Base-by-base conservation (phyloP, 2,113 vertebrate species). In the Trachemys scripta region DNA sequence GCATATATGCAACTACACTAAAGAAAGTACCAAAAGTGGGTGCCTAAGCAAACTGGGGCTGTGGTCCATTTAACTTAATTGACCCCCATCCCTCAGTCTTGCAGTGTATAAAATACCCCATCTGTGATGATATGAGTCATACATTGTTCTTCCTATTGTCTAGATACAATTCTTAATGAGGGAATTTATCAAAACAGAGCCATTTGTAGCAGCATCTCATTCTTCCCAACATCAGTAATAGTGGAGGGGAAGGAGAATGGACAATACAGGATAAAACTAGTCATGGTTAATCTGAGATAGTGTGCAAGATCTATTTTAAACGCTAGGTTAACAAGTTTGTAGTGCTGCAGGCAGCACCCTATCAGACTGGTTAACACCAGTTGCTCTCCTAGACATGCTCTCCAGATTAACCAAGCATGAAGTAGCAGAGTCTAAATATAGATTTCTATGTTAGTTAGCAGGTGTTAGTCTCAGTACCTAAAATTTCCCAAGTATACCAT, bases 231-330 rank as follows among this genome's bases (percentile, higher is more conserved):
- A 5, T 87, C 56, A 51, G 59, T 54, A 62, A n/a, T 50, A 78
- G 25, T 35, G 53, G 38, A 16, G n/a, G 24, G 2, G 90, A 94
- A 54, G 51, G 2, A 27, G 85, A 90, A 22, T 5, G 3, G 94
- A 56, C 31, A 76, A 31, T 90, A 82, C 81, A 84, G 90, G 81
- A 80, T 69, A 94, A 95, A 96, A 92, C 79, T 92, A 86, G 76
- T 83, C 35, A 97, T 7, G 87, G 95, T 97, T 98, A 96, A 97
- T 51, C 75, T 87, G 56, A 95, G 87, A 92, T 95, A 80, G 42
- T 93, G 49, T 54, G 90, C 94, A 97, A 96, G 95, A 97, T 96
- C 95, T 98, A 97, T 98, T 97, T 98, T 97, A 96, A 96, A 95
- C 81, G 95, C 91, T 50, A 96, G 95, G 97, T 97, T 97, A 98